Percentiles rank a stretch among this genome's conserved stretches.
phyloP scores from a whole-genome alignment of 92 coral and sea anemone genomes.

The Epizoanthus stellaris region DNA sequence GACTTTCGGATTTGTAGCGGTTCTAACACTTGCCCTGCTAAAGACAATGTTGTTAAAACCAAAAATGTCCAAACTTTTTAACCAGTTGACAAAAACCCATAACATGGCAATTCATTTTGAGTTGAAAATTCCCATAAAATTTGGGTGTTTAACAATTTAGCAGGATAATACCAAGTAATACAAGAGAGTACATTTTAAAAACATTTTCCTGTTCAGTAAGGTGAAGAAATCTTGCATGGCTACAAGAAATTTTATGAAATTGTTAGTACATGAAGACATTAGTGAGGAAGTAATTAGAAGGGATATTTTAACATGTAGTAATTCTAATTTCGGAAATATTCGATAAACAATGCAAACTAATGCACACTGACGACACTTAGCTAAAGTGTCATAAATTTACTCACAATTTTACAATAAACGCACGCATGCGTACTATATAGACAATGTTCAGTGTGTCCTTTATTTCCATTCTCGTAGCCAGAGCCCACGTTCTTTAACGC shows the following conservation, averaged over 20 bases:
- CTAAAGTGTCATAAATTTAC: not conserved
- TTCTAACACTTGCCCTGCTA: not conserved
- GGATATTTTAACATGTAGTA: constrained; percentile 16
- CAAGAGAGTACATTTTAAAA: constrained; percentile 7
- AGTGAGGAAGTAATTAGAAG: constrained; percentile 6
- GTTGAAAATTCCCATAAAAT: too few species aligned
- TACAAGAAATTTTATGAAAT: constrained; percentile 25
- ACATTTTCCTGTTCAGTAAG: constrained; percentile 25
- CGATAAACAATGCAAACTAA: not conserved
- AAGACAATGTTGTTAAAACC: too few species aligned
- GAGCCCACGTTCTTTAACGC: not conserved
- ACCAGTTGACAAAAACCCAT: too few species aligned
- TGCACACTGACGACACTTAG: not conserved
- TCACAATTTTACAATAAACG: constrained; percentile 37
- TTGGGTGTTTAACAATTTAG: too few species aligned
- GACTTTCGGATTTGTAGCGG: constrained; percentile 20
- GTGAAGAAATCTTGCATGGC: constrained; percentile 20
- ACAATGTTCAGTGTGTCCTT: not conserved
- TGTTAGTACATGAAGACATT: not conserved
- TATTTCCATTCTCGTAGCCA: too few species aligned
- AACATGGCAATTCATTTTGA: too few species aligned
- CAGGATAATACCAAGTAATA: not conserved
- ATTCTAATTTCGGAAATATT: not conserved
- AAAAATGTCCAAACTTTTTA: too few species aligned
- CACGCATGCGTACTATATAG: constrained; percentile 27